Evolutionary conservation across 2,888 invertebrate genomes (phyloP), one percentile per base, ranked within the genome.

Genomic region (Yponomeuta evonymella): DNA sequence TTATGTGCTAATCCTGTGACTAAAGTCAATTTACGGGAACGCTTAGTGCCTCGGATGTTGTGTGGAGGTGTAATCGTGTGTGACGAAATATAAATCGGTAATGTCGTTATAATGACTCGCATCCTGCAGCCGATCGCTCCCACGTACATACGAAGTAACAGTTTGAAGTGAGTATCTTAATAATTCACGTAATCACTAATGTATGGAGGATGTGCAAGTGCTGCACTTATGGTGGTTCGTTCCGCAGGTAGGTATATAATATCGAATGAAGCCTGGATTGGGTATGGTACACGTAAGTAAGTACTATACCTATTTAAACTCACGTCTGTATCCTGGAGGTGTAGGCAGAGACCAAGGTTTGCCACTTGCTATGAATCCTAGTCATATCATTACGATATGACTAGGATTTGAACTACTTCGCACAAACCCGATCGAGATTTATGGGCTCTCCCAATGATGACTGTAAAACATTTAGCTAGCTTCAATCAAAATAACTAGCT

Each of bases 51-150:
- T 58, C 51, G 51, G 15, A 58, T 5, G 51, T 36, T 36, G 67
- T 15, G 64, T 64, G 10, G 67, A 67, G 36, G 73, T 69, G 74
- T 75, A 81, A 79, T 82, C 79, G 78, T 73, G 73, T 77, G 82
- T 83, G 79, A 81, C 84, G 79, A 81, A 83, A 80, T 79, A 79
- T 29, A 68, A 82, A 83, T 84, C 79, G 78, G 80, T 85, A 85
- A 85, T 85, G 81, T 81, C 79, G 76, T 79, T 79, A 75, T 85
- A 82, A 85, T 81, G 79, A 78, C 51, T 58, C 51, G 51, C 51
- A 58, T 58, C 51, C 51, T 73, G 71, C 43, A 23, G 70, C 51
- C 12, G 51, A 51, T 68, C 68, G 68, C 68, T 51, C 51, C 68
- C 29, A 68, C 68, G 51, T 68, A 43, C 11, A 48, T 48, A 68